Evolutionary conservation across 2,888 invertebrate species (phyloP).

Genomic region (Epirrita christyi): DNA sequence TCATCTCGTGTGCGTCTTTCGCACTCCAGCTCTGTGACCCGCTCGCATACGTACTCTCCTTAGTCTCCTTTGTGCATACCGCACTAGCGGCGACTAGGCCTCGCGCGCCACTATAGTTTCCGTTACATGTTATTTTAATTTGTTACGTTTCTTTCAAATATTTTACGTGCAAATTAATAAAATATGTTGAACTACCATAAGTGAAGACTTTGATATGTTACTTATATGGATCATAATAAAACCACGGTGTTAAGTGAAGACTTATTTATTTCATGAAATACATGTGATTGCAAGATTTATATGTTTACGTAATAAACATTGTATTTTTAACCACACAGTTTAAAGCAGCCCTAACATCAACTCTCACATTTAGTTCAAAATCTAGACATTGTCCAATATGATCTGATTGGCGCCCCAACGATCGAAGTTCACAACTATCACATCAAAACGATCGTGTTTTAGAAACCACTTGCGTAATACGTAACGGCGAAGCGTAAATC

Average conservation of each 20-base stretch:
- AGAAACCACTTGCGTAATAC: not conserved
- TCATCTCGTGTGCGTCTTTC: too few species aligned
- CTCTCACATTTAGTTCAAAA: constrained; percentile 2
- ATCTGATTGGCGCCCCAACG: constrained; percentile 2
- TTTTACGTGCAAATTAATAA: constrained; percentile 17
- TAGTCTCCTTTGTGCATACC: too few species aligned
- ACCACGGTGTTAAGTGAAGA: constrained; percentile 51
- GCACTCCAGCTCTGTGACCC: too few species aligned
- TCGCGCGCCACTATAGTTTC: too few species aligned
- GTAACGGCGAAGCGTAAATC: constrained; percentile 4
- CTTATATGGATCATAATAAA: constrained; percentile 52
- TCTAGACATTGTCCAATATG: not conserved
- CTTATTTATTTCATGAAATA: constrained; percentile 61
- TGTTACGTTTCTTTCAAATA: not conserved
- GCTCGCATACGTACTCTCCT: too few species aligned
- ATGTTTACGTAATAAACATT: constrained; percentile 57
- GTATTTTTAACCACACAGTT: constrained; percentile 34
- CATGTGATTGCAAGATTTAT: constrained; percentile 54
- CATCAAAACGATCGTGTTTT: not conserved
- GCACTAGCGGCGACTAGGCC: too few species aligned
- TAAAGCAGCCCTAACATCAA: constrained; percentile 5
- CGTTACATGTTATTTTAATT: too few species aligned
- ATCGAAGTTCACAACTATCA: not conserved
- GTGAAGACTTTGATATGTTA: constrained; percentile 21
- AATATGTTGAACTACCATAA: constrained; percentile 4